These are phyloP conservation scores for Lathronympha strigana DNA, from an alignment of 2,888 invertebrate species.

Conservation along the genomic window DNA sequence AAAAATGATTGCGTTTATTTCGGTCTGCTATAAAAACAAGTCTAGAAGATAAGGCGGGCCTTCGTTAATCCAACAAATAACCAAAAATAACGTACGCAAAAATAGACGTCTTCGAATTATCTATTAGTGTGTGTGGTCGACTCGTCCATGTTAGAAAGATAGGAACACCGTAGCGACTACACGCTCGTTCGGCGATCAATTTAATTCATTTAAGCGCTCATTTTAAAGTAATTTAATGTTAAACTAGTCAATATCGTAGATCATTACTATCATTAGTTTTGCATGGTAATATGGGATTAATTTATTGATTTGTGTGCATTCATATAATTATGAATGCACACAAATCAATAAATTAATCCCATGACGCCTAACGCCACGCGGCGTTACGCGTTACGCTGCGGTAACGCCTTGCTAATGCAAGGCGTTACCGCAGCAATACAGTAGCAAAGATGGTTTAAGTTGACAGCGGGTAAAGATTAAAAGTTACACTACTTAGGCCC, in stretches of 20 bases:
- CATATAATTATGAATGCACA: too few relatives aligned
- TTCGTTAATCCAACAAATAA: background rate
- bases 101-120: background rate
- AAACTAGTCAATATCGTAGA: slow-evolving; percentile 30
- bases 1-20: slow-evolving; percentile 24
- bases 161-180: slow-evolving; percentile 36
- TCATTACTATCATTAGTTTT: slow-evolving; percentile 17
- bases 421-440: too few relatives aligned
- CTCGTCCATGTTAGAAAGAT: background rate
- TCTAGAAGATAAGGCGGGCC: slow-evolving; percentile 16
- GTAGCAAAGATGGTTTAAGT: too few relatives aligned
- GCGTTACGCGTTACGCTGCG: too few relatives aligned
- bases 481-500: too few relatives aligned
- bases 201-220: slow-evolving; percentile 52
- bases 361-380: too few relatives aligned
- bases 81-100: background rate
- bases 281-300: slow-evolving; percentile 18
- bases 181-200: slow-evolving; percentile 50
- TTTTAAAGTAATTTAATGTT: slow-evolving; percentile 35
- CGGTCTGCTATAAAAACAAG: slow-evolving; percentile 22
- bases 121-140: background rate
- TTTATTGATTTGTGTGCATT: slow-evolving; percentile 3
- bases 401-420: too few relatives aligned
- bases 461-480: too few relatives aligned
- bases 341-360: slow-evolving; percentile 4